Evolutionary conservation across 2,113 vertebrate species (phyloP).

Genomic region (Carettochelys insculpta): DNA sequence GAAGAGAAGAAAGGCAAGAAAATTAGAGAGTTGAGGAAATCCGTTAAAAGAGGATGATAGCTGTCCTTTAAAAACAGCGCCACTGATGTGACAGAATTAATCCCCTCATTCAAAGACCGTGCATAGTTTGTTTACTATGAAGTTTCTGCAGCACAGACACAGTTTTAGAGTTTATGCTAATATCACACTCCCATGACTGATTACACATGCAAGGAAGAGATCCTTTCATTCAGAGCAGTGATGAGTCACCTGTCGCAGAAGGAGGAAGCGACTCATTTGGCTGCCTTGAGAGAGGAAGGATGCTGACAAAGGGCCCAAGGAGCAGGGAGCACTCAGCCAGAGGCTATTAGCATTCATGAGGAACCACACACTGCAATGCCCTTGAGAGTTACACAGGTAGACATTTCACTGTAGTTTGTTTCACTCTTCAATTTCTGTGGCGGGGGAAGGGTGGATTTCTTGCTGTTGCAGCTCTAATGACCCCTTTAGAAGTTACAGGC

Average conservation of each 20-base stretch:
- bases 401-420: background rate
- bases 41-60: accelerated
- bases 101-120: background rate
- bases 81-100: accelerated
- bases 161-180: background rate
- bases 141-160: background rate
- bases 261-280: background rate
- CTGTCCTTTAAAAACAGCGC: background rate
- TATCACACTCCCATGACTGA: background rate
- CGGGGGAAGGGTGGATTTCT: too few species aligned
- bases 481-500: background rate
- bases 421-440: background rate
- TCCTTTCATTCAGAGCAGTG: background rate
- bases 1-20: background rate
- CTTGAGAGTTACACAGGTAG: background rate
- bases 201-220: background rate
- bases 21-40: accelerated
- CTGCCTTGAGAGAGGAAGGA: background rate
- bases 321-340: background rate
- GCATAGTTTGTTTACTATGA: background rate
- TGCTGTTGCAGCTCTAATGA: background rate
- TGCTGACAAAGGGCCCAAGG: accelerated
- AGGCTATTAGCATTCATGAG: accelerated
- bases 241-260: background rate
- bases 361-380: background rate